Evolutionary conservation across 2,797 vertebrate species (phyloP).

Genomic region (Cirrhinus molitorella): DNA sequence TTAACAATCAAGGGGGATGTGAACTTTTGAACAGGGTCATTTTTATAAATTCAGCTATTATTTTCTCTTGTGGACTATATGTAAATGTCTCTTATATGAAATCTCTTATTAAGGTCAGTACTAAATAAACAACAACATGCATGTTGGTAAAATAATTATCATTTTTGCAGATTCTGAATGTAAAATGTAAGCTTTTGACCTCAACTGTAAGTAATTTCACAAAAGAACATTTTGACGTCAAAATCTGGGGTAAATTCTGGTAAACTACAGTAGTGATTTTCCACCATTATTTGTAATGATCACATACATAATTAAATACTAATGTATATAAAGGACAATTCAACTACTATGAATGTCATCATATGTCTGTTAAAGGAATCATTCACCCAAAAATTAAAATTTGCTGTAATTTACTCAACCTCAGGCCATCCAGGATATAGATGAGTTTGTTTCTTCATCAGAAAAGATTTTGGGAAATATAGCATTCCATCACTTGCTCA

Average conservation of each 20-base stretch:
- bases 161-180: too few relatives aligned
- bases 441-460: neutral
- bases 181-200: too few relatives aligned
- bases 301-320: neutral
- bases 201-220: neutral
- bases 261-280: neutral
- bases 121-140: too few relatives aligned
- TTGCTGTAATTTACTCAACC: neutral
- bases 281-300: neutral
- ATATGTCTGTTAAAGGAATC: neutral
- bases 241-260: neutral
- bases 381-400: neutral
- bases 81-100: too few relatives aligned
- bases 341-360: neutral
- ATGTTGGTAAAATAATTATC: too few relatives aligned
- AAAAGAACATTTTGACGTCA: neutral
- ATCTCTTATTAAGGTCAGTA: too few relatives aligned
- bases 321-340: neutral
- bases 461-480: neutral
- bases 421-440: neutral
- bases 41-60: too few relatives aligned
- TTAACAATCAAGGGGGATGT: too few relatives aligned
- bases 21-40: too few relatives aligned
- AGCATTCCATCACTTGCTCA: neutral
- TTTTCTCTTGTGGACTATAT: too few relatives aligned